phyloP scores from a whole-genome alignment of 2,888 invertebrate species.

The Baccha elongata region DNA sequence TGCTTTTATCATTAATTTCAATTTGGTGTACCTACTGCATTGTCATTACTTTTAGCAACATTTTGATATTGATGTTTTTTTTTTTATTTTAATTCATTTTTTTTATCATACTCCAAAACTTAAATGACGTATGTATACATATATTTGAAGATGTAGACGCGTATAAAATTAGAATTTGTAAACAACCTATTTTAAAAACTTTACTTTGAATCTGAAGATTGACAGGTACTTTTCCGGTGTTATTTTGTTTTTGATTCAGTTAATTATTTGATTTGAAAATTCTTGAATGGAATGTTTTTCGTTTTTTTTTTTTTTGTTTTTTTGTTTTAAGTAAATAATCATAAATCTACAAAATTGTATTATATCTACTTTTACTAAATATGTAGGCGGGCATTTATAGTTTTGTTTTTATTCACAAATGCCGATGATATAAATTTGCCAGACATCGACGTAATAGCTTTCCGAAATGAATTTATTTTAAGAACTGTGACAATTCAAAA shows the following conservation, averaged over 20 bases:
- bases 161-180: too few relatives aligned
- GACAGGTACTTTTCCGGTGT: slow-evolving; percentile 31
- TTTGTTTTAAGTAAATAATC: slow-evolving; percentile 3
- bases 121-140: too few relatives aligned
- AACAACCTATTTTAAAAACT: too few relatives aligned
- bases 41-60: too few relatives aligned
- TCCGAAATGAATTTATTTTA: slow-evolving; percentile 26
- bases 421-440: slow-evolving; percentile 30
- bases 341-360: neutral
- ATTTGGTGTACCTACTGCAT: too few relatives aligned
- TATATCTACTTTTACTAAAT: too few relatives aligned
- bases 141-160: too few relatives aligned
- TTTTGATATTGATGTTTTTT: too few relatives aligned
- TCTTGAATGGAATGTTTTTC: slow-evolving; percentile 10
- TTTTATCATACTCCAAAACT: too few relatives aligned
- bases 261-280: slow-evolving; percentile 14
- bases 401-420: slow-evolving; percentile 29
- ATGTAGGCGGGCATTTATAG: slow-evolving; percentile 35
- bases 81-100: too few relatives aligned
- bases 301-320: neutral
- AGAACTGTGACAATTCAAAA: slow-evolving; percentile 10
- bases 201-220: neutral
- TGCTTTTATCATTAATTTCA: too few relatives aligned
- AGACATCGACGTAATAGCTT: slow-evolving; percentile 19
- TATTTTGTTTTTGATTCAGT: slow-evolving; percentile 3